Conservation (phyloP, 2,113 vertebrate genomes). For the Gymnobelideus leadbeateri region DNA sequence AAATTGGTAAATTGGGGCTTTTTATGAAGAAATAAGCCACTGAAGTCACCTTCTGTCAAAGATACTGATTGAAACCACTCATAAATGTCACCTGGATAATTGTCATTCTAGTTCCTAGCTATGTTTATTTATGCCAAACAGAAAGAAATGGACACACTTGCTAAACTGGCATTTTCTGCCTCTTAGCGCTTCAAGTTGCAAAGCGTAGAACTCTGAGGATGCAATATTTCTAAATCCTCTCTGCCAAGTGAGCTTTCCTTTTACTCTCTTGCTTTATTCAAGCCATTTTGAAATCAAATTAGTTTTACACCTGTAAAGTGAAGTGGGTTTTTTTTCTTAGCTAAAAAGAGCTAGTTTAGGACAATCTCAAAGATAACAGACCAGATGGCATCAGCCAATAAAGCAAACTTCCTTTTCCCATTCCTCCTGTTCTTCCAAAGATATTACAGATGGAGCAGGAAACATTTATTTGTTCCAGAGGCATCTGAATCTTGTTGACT, state of each 20-base stretch:
- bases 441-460: constrained; percentile 72
- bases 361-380: constrained; percentile 76
- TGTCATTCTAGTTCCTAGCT: constrained; percentile 21
- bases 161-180: constrained; percentile 77
- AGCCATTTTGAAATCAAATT: constrained; percentile 82
- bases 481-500: constrained; percentile 74
- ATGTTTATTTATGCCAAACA: constrained; percentile 56
- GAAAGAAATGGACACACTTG: constrained; percentile 68
- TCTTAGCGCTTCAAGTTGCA: constrained; percentile 75
- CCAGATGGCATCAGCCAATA: constrained; percentile 77
- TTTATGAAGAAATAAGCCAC: constrained; percentile 39
- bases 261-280: constrained; percentile 79
- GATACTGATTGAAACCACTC: constrained; percentile 50
- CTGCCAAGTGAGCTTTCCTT: constrained; percentile 72
- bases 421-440: constrained; percentile 73
- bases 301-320: constrained; percentile 81
- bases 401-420: constrained; percentile 72
- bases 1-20: constrained; percentile 60
- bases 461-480: constrained; percentile 57
- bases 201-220: constrained; percentile 79
- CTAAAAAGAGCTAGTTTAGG: constrained; percentile 75
- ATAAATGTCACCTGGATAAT: background rate
- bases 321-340: constrained; percentile 73
- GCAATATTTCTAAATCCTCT: constrained; percentile 79
- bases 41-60: constrained; percentile 62